Conservation (phyloP, 2,113 vertebrate species). For the Corythaeola cristata region DNA sequence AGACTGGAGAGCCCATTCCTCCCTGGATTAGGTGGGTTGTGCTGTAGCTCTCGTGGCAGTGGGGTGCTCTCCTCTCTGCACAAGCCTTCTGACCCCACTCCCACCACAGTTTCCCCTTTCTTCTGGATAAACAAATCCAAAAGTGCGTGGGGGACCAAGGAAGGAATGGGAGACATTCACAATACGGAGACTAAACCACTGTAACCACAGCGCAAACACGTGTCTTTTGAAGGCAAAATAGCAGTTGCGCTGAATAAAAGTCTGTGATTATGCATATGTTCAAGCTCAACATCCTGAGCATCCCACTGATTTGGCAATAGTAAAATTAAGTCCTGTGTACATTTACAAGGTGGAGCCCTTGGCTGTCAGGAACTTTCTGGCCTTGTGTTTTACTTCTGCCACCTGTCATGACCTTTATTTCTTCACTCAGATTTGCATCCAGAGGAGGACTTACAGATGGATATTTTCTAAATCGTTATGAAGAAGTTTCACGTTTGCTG, state of each 20-base stretch:
- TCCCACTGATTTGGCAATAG: neutral
- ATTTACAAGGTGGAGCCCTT: neutral
- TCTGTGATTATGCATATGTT: neutral
- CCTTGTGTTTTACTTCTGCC: neutral
- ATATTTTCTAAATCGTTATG: neutral
- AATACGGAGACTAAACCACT: neutral
- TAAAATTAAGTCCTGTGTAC: neutral
- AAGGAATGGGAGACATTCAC: neutral
- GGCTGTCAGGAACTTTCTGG: neutral
- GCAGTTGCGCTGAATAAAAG: neutral
- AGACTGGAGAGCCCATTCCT: neutral
- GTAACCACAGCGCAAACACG: neutral
- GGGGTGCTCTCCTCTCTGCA: neutral
- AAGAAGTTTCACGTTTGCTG: neutral
- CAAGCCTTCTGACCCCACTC: neutral
- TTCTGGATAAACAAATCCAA: neutral
- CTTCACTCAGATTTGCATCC: neutral
- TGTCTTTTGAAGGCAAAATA: neutral
- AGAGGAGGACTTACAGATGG: neutral
- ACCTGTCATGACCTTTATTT: neutral
- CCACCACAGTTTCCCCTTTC: neutral
- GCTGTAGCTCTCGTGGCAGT: neutral
- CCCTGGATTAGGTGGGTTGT: neutral
- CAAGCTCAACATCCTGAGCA: neutral
- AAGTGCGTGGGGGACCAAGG: rapidly evolving